A percentile compares a stretch with the other conserved stretches of the same genome.
Conservation (phyloP, 1,140 invertebrate species). For the Bombus pascuorum region DNA sequence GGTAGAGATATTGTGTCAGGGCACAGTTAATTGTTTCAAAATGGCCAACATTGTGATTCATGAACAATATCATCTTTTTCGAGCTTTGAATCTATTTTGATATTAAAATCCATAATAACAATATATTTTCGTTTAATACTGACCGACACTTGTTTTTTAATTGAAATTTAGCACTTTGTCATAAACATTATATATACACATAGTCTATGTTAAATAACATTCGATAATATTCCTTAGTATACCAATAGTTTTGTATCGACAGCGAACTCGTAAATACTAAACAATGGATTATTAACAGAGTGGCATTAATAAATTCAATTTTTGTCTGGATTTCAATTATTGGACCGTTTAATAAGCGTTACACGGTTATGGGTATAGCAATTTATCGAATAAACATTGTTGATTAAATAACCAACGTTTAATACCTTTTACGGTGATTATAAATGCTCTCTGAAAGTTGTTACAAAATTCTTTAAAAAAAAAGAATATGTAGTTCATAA, state of each 20-base stretch:
- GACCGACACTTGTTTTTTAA: not conserved
- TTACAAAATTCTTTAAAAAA: no score
- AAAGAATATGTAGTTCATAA: not conserved
- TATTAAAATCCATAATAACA: no score
- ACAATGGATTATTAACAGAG: constrained; percentile 14
- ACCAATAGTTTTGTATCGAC: not conserved
- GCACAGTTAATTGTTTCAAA: no score
- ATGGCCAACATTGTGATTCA: no score
- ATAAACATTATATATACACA: not conserved
- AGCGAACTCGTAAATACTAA: not conserved
- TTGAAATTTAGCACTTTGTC: not conserved
- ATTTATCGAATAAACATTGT: constrained; percentile 23
- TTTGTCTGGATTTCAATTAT: constrained; percentile 24
- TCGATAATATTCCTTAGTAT: not conserved
- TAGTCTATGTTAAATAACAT: not conserved
- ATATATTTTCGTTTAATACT: no score
- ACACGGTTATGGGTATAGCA: not conserved
- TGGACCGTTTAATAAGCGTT: constrained; percentile 1
- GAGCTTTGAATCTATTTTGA: no score
- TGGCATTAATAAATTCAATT: constrained; percentile 20
- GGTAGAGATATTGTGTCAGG: no score
- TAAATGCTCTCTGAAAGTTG: not conserved
- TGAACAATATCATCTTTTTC: no score
- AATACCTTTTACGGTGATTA: not conserved
- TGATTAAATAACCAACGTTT: constrained; percentile 9